Evolutionary conservation across 2,797 vertebrate genomes (phyloP), one percentile per base, ranked within the genome.

Genomic region (Lates japonicus): DNA sequence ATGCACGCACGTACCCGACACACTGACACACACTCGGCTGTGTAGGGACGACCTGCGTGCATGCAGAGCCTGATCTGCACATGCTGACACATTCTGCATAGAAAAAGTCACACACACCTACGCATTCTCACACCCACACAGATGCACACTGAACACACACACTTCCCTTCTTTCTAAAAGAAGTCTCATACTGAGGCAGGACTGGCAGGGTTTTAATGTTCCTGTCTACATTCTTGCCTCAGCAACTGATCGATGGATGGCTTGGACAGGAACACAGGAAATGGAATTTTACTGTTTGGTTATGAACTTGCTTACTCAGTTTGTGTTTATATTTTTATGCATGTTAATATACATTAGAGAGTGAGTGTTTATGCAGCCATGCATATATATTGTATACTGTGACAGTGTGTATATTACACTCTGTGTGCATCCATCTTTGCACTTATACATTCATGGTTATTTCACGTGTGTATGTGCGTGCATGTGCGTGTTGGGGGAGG

Each of bases 51-150:
- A 80, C 59, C 76, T 62, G 49, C 5, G 10, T 78, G 63, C 77
- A 78, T 51, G 7, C 39, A 52, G 59, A 78, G 70, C 48, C 65
- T 82, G 70, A 84, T 77, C 59, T 58, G 64, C 62, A 68, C 63
- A 72, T 61, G 54, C 75, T 83, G 78, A 88, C 76, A 89, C 76
- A 58, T 82, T 88, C 63, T 69, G 69, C 68, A 77, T 25, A 72
- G 61, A 67, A 83, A 70, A 82, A 82, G 72, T 78, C 74, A 73
- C 76, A 76, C 81, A 76, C 81, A 76, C 61, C 74, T 66, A 68
- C 62, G 22, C 44, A 25, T 49, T 70, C 59, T 68, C 65, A 80
- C 73, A 64, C 74, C 61, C 74, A 80, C 81, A 76, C 67, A 29
- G 41, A 76, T 65, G 33, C 80, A 85, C 70, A 61, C 35, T 49